phyloP scores from a whole-genome alignment of 2,888 invertebrate species.

The Volucella bombylans region DNA sequence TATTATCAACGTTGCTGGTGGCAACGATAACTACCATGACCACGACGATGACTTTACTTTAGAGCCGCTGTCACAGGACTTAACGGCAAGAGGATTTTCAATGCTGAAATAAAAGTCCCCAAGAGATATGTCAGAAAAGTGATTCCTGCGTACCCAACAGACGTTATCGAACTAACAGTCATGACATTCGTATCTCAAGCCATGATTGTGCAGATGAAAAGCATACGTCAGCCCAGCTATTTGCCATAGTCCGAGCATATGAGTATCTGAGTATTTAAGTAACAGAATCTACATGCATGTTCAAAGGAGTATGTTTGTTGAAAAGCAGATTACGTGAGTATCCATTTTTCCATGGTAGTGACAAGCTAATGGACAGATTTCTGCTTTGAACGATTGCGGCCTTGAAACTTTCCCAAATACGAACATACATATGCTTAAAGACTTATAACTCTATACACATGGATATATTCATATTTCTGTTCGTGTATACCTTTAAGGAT shows the following conservation, averaged over 20 bases:
- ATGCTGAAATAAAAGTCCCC: constrained; percentile 1
- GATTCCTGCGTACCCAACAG: constrained; percentile 10
- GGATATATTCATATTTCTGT: background rate
- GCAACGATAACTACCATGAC: background rate
- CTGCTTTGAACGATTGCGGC: constrained; percentile 4
- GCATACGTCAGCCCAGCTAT: no score
- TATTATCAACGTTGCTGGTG: constrained; percentile 19
- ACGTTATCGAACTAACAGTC: constrained; percentile 21
- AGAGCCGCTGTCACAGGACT: no score
- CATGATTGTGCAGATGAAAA: no score
- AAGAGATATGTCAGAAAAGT: background rate
- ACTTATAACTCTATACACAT: background rate
- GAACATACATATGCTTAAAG: background rate
- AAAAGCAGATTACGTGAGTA: constrained; percentile 33
- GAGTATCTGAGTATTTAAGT: background rate
- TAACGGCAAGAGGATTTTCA: no score
- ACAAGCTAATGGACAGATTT: constrained; percentile 3
- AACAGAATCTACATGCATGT: background rate
- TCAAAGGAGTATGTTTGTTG: background rate
- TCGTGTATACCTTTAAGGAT: no score
- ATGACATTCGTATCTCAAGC: background rate
- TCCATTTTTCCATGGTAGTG: background rate
- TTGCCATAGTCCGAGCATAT: no score
- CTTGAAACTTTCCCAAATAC: constrained; percentile 26
- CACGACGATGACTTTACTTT: background rate